Conservation (phyloP, 2,113 vertebrate species). For the Danionella cerebrum region DNA sequence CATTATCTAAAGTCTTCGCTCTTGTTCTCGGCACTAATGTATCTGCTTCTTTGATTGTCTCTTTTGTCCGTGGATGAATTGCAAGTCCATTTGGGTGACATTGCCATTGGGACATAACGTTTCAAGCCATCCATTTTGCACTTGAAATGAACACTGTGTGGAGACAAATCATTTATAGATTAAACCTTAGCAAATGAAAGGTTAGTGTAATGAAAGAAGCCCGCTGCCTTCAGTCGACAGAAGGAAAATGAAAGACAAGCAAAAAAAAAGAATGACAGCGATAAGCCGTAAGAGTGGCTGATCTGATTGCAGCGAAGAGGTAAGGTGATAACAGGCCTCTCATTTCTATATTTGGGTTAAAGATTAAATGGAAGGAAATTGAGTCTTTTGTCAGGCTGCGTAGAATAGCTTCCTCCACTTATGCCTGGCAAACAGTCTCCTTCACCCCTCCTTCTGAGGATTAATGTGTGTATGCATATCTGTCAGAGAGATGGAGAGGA, state of each 20-base stretch:
- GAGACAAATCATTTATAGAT: neutral
- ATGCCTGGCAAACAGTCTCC: conserved; percentile 1
- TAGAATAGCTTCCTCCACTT: conserved; percentile 19
- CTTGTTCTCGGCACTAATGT: neutral
- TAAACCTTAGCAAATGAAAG: neutral
- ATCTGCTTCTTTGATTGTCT: neutral
- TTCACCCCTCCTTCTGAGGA: neutral
- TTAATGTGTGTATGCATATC: conserved; percentile 5
- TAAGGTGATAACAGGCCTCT: conserved; percentile 4
- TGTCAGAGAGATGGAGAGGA: conserved; percentile 3
- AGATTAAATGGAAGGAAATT: conserved; percentile 36
- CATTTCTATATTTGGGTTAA: conserved; percentile 19
- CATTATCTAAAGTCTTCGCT: neutral
- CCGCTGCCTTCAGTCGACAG: neutral
- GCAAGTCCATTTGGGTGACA: neutral
- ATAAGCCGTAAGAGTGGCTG: conserved; percentile 28
- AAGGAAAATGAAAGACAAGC: neutral
- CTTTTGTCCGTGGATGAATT: neutral
- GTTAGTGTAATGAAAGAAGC: neutral
- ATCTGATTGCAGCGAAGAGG: conserved; percentile 35
- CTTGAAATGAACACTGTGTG: neutral
- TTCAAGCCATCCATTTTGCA: neutral
- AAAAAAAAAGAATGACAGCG: neutral
- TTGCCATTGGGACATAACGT: neutral
- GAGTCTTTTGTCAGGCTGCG: conserved; percentile 1